Evolutionary conservation across 1,140 invertebrate genomes (phyloP).

Genomic region (Ectropis grisescens): DNA sequence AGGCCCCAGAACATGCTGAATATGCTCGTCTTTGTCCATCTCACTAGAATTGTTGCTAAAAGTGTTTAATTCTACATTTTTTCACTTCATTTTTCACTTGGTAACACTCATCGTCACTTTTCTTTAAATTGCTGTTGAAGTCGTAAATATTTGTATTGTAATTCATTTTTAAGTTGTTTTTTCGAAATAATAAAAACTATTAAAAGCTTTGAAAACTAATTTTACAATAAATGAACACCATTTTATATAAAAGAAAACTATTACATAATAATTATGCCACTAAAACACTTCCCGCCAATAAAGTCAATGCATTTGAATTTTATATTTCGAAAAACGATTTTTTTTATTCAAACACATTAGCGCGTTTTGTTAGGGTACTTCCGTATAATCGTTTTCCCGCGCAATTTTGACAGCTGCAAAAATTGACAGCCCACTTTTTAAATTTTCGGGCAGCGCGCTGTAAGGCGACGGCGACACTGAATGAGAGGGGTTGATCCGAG

Average conservation of each 20-base stretch:
- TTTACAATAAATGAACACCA: too few species aligned
- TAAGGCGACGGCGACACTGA: constrained; percentile 49
- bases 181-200: neutral
- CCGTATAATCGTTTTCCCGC: too few species aligned
- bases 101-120: constrained; percentile 32
- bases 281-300: too few species aligned
- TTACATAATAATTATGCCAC: too few species aligned
- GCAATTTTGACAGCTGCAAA: too few species aligned
- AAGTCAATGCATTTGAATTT: too few species aligned
- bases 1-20: constrained; percentile 63
- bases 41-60: too few species aligned
- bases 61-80: constrained; percentile 26
- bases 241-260: too few species aligned
- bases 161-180: constrained; percentile 27
- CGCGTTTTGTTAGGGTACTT: too few species aligned
- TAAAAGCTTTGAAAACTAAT: constrained; percentile 5
- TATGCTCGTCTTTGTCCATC: constrained; percentile 32
- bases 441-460: constrained; percentile 42
- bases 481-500: constrained; percentile 45
- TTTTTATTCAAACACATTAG: too few species aligned
- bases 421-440: too few species aligned
- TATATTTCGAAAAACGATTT: too few species aligned
- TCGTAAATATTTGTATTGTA: constrained; percentile 37
- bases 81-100: constrained; percentile 37
- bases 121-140: constrained; percentile 24